phyloP scores from a whole-genome alignment of 2,888 invertebrate species.

The Pristionchus mayeri region DNA sequence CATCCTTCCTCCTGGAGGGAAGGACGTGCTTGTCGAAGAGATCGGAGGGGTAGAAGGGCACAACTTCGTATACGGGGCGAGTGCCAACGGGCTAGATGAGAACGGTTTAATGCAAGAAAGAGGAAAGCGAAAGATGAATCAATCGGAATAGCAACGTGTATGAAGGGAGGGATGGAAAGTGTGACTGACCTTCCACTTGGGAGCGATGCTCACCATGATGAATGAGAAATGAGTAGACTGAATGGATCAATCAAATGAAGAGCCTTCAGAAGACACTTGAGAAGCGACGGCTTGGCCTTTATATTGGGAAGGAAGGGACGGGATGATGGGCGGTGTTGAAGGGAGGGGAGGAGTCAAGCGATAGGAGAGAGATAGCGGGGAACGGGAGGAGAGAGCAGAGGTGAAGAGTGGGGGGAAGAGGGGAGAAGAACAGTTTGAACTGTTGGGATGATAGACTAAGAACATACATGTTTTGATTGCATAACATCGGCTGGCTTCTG shows the following conservation, averaged over 20 bases:
- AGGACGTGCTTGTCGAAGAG: not conserved
- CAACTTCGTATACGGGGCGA: not conserved
- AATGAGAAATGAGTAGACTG: not conserved
- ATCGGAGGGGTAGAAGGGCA: not conserved
- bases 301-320: not conserved
- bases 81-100: not conserved
- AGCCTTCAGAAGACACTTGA: slow-evolving; percentile 3
- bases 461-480: not conserved
- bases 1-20: not conserved
- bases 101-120: not conserved
- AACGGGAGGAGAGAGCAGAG: slow-evolving; percentile 4
- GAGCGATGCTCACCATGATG: slow-evolving; percentile 29
- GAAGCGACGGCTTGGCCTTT: not conserved
- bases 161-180: not conserved
- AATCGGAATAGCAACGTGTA: not conserved
- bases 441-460: slow-evolving; percentile 4
- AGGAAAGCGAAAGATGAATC: not conserved
- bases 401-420: not conserved
- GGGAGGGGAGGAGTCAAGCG: slow-evolving; percentile 15
- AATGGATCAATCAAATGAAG: not conserved
- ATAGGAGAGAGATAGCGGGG: slow-evolving; percentile 3
- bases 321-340: not conserved
- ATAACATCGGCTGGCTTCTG: not conserved
- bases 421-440: not conserved
- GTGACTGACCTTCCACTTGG: slow-evolving; percentile 33